Conservation (phyloP, 2,797 vertebrate species). For the Balearica regulorum region DNA sequence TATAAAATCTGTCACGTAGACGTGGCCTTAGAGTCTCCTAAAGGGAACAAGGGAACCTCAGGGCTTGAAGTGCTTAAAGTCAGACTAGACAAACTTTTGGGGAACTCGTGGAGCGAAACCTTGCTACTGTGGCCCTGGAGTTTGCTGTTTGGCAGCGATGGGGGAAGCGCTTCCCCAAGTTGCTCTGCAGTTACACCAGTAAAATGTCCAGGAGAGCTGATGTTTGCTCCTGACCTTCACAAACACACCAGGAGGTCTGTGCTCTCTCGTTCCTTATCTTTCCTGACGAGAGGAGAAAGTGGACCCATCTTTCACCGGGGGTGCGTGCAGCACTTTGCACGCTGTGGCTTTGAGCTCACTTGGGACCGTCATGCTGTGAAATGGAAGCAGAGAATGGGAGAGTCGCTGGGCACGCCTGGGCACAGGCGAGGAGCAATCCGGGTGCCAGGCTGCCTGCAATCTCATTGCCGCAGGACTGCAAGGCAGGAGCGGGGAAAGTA, state of each 20-base stretch:
- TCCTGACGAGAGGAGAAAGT: background rate
- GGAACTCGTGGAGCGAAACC: fast-evolving
- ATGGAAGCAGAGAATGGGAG: background rate
- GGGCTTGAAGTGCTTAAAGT: background rate
- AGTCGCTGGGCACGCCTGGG: background rate
- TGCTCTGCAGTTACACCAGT: background rate
- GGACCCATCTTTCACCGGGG: background rate
- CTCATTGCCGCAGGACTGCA: fast-evolving
- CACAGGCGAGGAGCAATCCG: fast-evolving
- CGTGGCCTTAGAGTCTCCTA: background rate
- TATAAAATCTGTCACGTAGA: background rate
- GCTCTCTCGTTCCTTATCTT: background rate
- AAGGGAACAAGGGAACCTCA: background rate
- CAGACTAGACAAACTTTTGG: background rate
- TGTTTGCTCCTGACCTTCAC: background rate
- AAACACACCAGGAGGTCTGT: background rate
- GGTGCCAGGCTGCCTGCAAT: background rate
- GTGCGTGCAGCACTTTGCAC: fast-evolving
- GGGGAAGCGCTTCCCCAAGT: background rate
- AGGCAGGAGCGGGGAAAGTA: background rate
- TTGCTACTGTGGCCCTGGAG: fast-evolving
- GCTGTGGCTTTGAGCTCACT: background rate
- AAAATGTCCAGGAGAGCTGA: background rate
- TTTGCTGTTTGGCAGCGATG: background rate
- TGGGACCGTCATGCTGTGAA: fast-evolving